These are phyloP conservation scores for Oscheius onirici DNA, from an alignment of 2,888 invertebrate species.

Conservation along the genomic window DNA sequence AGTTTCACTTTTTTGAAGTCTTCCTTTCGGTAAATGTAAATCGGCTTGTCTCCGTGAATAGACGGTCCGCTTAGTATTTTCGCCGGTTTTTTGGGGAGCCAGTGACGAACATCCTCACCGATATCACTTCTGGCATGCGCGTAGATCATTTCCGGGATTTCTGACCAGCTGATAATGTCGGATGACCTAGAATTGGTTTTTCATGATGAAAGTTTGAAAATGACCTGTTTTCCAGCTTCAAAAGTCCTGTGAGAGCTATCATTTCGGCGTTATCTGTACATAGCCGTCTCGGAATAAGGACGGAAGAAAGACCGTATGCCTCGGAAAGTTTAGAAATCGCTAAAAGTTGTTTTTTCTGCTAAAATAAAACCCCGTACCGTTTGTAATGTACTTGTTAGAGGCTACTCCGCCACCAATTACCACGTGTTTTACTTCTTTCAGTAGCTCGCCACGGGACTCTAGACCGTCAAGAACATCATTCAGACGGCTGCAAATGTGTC, in stretches of 20 bases:
- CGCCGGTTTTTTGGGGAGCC: constrained; percentile 25
- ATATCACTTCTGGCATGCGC: constrained; percentile 52
- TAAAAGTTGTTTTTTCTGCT: constrained; percentile 22
- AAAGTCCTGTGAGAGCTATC: constrained; percentile 84
- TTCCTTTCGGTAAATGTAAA: constrained; percentile 36
- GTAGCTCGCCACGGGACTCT: not conserved
- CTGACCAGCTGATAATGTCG: constrained; percentile 34
- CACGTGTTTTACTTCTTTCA: constrained; percentile 33
- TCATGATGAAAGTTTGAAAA: not conserved
- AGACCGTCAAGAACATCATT: constrained; percentile 42
- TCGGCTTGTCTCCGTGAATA: constrained; percentile 36
- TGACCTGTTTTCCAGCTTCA: constrained; percentile 47
- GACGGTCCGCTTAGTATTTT: constrained; percentile 41
- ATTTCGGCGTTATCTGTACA: constrained; percentile 98
- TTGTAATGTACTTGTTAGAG: constrained; percentile 56
- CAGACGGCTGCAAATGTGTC: constrained; percentile 48
- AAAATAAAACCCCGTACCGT: constrained; percentile 30
- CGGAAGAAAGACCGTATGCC: constrained; percentile 36
- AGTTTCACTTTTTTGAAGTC: constrained; percentile 17
- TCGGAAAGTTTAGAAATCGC: constrained; percentile 50
- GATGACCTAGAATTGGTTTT: constrained; percentile 24
- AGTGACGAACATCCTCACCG: constrained; percentile 38
- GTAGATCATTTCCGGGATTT: constrained; percentile 54
- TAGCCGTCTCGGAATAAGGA: constrained; percentile 78
- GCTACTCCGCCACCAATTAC: constrained; percentile 69